These are phyloP conservation scores for Pseudomugil tenellus DNA, from an alignment of 2,797 vertebrate genomes.

Conservation along the genomic window DNA sequence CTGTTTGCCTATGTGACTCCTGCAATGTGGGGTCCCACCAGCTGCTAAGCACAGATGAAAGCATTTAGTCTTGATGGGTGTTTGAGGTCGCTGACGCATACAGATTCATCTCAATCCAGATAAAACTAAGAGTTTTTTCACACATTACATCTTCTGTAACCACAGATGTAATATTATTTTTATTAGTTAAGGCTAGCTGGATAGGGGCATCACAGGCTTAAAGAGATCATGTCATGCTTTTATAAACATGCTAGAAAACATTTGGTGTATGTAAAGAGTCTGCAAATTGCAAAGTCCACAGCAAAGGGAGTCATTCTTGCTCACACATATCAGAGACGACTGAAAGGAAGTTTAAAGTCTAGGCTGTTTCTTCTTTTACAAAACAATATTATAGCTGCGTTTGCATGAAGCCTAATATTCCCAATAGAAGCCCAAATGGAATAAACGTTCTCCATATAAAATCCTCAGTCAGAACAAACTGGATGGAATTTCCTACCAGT, in stretches of 20 bases:
- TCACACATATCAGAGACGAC: too few relatives aligned
- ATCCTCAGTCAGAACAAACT: too few relatives aligned
- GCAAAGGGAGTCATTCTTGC: background rate
- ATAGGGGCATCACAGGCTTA: slow-evolving; percentile 8
- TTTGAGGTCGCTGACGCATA: slow-evolving; percentile 45
- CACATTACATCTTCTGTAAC: slow-evolving; percentile 16
- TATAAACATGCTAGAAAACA: background rate
- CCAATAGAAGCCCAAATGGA: too few relatives aligned
- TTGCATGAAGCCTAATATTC: too few relatives aligned
- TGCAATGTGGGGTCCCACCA: slow-evolving; percentile 41
- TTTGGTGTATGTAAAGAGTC: background rate
- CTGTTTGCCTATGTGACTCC: slow-evolving; percentile 53
- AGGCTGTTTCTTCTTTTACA: background rate
- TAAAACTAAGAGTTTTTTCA: too few relatives aligned
- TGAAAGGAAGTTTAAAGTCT: too few relatives aligned
- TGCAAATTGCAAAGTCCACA: background rate
- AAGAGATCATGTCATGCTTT: background rate
- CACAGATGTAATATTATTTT: slow-evolving; percentile 13
- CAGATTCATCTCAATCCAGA: too few relatives aligned
- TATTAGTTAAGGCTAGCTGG: slow-evolving; percentile 27
- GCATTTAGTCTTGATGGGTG: slow-evolving; percentile 33
- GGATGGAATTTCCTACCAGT: too few relatives aligned
- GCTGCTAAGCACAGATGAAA: slow-evolving; percentile 59
- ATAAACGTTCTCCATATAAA: too few relatives aligned
- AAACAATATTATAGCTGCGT: too few relatives aligned